A percentile compares a stretch with the other conserved stretches of the same genome.
phyloP scores from a whole-genome alignment of 2,888 invertebrate species.

The Drosophila nr. perissopoda region DNA sequence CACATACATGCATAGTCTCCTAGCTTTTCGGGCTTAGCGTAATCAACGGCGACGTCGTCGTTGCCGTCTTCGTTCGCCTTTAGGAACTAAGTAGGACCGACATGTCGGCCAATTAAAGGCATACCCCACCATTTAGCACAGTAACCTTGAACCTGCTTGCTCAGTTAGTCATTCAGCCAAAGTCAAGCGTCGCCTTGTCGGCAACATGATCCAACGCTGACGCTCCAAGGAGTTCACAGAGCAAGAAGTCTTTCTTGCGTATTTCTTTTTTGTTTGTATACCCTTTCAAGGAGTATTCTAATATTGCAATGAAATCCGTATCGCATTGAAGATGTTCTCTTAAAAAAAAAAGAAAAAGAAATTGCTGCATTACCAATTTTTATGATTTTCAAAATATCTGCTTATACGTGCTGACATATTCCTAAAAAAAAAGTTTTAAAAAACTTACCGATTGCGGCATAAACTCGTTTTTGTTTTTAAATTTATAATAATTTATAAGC shows the following conservation, averaged over 20 bases:
- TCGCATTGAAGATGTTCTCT: too few species aligned
- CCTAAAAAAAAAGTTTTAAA: not conserved
- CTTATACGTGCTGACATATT: not conserved
- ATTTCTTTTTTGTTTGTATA: conserved; percentile 19
- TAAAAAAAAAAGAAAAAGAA: not conserved
- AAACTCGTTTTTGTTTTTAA: not conserved
- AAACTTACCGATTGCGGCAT: not conserved
- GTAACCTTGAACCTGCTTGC: conserved; percentile 81
- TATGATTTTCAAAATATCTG: not conserved
- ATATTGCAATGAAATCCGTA: not conserved
- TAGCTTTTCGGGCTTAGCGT: conserved; percentile 43
- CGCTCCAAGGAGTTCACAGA: conserved; percentile 40
- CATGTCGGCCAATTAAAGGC: conserved; percentile 82
- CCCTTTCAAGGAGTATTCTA: not conserved
- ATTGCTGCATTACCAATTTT: not conserved
- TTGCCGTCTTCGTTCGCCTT: conserved; percentile 16
- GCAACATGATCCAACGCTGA: conserved; percentile 46
- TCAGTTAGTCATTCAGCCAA: conserved; percentile 61
- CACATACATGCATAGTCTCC: conserved; percentile 41
- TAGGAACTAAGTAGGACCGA: conserved; percentile 56
- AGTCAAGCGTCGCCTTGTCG: conserved; percentile 22
- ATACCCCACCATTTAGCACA: conserved; percentile 77
- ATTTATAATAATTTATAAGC: not conserved
- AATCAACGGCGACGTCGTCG: conserved; percentile 55
- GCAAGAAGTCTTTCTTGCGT: conserved; percentile 42